phyloP scores from a whole-genome alignment of 2,797 vertebrate genomes.

The Acanthurus tractus region DNA sequence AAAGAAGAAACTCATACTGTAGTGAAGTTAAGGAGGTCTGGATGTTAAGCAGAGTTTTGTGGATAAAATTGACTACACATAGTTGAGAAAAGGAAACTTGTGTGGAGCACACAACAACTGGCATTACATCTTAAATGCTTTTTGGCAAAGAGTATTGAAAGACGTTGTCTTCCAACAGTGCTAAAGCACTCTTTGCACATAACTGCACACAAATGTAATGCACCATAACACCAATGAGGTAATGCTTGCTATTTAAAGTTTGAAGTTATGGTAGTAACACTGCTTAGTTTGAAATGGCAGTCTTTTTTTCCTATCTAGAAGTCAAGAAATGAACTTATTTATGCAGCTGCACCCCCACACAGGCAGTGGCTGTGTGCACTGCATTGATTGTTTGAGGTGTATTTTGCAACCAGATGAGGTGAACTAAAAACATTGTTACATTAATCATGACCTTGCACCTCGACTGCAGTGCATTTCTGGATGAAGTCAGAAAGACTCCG shows the following conservation, averaged over 20 bases:
- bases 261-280: not conserved
- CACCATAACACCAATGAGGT: slow-evolving; percentile 26
- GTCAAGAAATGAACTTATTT: not conserved
- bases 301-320: not conserved
- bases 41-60: slow-evolving; percentile 15
- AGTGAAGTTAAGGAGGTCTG: slow-evolving; percentile 19
- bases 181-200: slow-evolving; percentile 38
- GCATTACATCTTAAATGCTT: slow-evolving; percentile 37
- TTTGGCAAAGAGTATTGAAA: slow-evolving; percentile 27
- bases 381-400: not conserved
- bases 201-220: slow-evolving; percentile 19
- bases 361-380: not conserved
- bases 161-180: slow-evolving; percentile 23
- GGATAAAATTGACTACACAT: slow-evolving; percentile 21
- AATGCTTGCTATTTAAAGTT: slow-evolving; percentile 19
- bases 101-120: slow-evolving; percentile 38
- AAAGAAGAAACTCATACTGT: slow-evolving; percentile 9
- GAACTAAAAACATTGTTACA: not conserved
- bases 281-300: not conserved
- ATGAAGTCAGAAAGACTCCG: not conserved
- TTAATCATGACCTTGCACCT: not conserved
- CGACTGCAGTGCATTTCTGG: not conserved
- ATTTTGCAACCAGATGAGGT: not conserved
- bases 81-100: slow-evolving; percentile 30
- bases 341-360: not conserved